Conservation (phyloP, 2,113 vertebrate species). For the Chamaetylas fuelleborni region DNA sequence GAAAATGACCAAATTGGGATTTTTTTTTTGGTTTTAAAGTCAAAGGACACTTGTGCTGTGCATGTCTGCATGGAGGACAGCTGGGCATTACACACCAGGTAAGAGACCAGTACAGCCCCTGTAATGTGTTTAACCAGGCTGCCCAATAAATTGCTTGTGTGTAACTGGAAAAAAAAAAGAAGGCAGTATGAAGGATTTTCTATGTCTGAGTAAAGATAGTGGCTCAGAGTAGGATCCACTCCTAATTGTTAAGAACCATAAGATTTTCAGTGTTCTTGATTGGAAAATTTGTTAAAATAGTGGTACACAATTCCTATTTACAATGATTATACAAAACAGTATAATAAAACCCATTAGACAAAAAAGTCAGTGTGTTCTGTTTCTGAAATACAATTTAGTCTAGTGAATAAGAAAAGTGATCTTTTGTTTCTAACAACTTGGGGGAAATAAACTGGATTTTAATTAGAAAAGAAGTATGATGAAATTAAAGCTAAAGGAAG, state of each 20-base stretch:
- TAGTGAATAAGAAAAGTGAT: background rate
- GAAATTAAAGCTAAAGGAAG: conserved; percentile 18
- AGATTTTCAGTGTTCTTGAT: background rate
- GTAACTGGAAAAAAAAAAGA: background rate
- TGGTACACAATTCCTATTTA: background rate
- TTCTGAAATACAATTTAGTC: conserved; percentile 43
- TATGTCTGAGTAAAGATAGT: background rate
- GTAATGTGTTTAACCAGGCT: background rate
- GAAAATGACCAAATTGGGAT: background rate
- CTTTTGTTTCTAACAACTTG: conserved; percentile 42
- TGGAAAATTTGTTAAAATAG: background rate
- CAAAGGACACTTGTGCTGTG: background rate
- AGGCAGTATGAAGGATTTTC: background rate
- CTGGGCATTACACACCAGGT: background rate
- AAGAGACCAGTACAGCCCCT: background rate
- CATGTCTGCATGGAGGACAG: background rate
- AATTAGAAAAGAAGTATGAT: conserved; percentile 38
- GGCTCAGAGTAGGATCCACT: background rate
- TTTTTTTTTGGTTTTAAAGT: background rate
- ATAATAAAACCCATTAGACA: conserved; percentile 16
- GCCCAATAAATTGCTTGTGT: background rate
- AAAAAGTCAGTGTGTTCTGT: background rate
- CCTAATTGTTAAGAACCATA: background rate
- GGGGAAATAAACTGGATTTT: conserved; percentile 56
- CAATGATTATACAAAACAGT: background rate